A percentile compares a stretch with the other conserved stretches of the same genome.
Conservation (phyloP, 2,113 vertebrate species). For the Cinclus cinclus region DNA sequence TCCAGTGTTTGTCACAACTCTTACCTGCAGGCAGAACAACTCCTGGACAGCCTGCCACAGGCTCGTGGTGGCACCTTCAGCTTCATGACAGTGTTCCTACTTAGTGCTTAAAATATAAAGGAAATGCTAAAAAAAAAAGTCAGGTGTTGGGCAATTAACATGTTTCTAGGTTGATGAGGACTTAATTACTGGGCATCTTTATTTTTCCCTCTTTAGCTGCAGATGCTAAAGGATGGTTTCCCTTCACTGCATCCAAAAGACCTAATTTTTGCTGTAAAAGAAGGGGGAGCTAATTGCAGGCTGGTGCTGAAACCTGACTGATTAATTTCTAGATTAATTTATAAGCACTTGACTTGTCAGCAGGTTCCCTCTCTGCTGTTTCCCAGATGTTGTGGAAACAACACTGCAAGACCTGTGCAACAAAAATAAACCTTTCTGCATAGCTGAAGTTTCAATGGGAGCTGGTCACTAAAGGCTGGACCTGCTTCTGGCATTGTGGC, state of each 20-base stretch:
- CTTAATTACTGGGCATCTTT: neutral
- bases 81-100: neutral
- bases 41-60: neutral
- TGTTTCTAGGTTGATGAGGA: neutral
- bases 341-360: conserved; percentile 40
- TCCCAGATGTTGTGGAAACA: conserved; percentile 28
- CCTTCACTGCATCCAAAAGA: neutral
- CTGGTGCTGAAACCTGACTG: neutral
- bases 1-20: neutral
- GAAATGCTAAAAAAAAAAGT: neutral
- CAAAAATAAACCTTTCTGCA: neutral
- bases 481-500: neutral
- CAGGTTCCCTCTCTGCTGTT: neutral
- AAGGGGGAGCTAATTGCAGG: neutral
- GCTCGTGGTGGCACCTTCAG: neutral
- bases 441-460: neutral
- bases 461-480: neutral
- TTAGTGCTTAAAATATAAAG: neutral
- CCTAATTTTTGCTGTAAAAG: neutral
- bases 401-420: neutral
- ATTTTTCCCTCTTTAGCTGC: neutral
- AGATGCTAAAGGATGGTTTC: neutral
- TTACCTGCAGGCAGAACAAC: neutral
- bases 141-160: neutral
- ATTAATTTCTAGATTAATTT: conserved; percentile 42